Conservation (phyloP, 2,888 invertebrate species). For the Trichacis sp. region DNA sequence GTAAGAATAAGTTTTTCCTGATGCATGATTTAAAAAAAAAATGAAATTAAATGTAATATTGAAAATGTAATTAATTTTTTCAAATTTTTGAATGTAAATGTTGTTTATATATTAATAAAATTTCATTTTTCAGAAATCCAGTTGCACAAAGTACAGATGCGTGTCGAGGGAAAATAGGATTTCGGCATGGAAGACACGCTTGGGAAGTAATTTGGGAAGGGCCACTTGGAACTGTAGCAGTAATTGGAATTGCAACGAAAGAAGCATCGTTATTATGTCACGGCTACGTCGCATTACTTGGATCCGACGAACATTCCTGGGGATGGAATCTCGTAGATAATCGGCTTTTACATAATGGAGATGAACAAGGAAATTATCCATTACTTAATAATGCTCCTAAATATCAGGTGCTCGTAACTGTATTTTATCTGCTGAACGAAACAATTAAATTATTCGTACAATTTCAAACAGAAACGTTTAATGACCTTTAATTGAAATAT, state of each 20-base stretch:
- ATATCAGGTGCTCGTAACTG: slow-evolving; percentile 87
- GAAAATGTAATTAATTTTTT: no score
- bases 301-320: slow-evolving; percentile 98
- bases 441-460: no score
- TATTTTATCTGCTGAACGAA: no score
- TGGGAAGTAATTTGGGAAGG: slow-evolving; percentile 99
- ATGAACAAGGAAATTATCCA: slow-evolving; percentile 94
- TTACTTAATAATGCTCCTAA: slow-evolving; percentile 95
- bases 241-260: slow-evolving; percentile 94
- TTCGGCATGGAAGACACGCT: slow-evolving; percentile 91
- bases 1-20: no score
- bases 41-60: neutral
- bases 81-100: no score
- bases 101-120: neutral
- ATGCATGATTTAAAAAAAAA: neutral
- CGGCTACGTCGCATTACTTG: slow-evolving; percentile 94
- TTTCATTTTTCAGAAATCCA: slow-evolving; percentile 80
- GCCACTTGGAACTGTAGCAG: slow-evolving; percentile 97
- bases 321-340: slow-evolving; percentile 99
- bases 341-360: slow-evolving; percentile 95
- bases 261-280: slow-evolving; percentile 94
- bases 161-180: slow-evolving; percentile 90
- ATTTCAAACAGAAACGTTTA: no score
- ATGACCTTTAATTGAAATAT: no score
- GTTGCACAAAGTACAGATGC: slow-evolving; percentile 99